These are phyloP conservation scores for Xiphophorus birchmanni DNA, from an alignment of 2,797 vertebrate species.

Conservation along the genomic window DNA sequence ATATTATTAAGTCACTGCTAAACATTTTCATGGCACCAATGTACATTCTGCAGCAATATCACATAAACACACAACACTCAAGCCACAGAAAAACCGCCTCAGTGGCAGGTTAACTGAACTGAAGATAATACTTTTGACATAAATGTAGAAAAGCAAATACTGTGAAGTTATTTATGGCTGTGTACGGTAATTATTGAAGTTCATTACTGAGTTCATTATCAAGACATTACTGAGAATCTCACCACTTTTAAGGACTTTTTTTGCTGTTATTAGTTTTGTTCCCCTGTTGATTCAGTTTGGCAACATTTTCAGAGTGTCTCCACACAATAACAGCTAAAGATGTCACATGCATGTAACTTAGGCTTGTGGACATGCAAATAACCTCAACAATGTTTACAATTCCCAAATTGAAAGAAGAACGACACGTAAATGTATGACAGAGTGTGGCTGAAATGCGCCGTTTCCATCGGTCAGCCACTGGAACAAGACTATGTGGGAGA, in stretches of 20 bases:
- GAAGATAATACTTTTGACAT: neutral
- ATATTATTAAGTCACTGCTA: neutral
- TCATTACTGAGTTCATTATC: no score
- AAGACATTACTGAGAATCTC: neutral
- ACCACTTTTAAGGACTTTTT: neutral
- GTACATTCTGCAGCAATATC: neutral
- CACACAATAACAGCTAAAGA: neutral
- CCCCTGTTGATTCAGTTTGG: neutral
- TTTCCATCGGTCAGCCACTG: neutral
- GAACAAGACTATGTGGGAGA: neutral
- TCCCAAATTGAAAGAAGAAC: neutral
- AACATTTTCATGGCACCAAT: neutral
- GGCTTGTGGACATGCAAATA: neutral
- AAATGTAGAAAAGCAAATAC: neutral
- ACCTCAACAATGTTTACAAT: neutral
- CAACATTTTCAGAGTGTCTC: neutral
- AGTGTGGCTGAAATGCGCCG: neutral
- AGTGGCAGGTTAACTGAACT: neutral
- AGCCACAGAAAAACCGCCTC: neutral
- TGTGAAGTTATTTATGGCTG: neutral
- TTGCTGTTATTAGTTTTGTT: neutral
- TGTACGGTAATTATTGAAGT: neutral
- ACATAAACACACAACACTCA: neutral
- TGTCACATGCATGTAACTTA: neutral
- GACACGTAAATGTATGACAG: neutral